Evolutionary conservation across 92 coral and sea anemone genomes (phyloP).

Genomic region (Heteractis magnifica): DNA sequence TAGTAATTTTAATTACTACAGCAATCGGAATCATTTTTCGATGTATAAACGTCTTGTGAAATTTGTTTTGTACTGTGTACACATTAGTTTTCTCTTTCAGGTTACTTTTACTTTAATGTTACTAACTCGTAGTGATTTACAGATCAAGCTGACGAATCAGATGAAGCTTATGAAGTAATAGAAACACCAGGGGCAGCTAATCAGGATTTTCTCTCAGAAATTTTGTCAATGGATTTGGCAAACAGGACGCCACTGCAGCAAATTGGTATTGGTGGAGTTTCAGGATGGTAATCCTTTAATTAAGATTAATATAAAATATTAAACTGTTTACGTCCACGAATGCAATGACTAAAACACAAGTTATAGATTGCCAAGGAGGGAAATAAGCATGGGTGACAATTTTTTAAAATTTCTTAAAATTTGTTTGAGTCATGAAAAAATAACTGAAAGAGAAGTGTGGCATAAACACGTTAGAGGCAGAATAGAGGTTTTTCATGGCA

Average conservation of each 20-base stretch:
- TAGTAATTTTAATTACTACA: background rate
- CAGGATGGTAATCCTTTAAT: slow-evolving; percentile 76
- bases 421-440: no score
- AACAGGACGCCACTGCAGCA: slow-evolving; percentile 84
- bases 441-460: no score
- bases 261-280: slow-evolving; percentile 86
- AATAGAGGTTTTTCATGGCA: no score
- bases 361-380: background rate
- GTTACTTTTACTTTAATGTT: background rate
- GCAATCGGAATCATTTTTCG: background rate
- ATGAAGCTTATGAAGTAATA: slow-evolving; percentile 73
- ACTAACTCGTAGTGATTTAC: background rate
- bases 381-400: background rate
- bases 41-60: background rate
- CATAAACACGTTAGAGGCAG: no score
- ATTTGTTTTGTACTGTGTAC: background rate
- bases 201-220: slow-evolving; percentile 48
- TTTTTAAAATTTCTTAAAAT: background rate
- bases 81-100: background rate
- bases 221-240: slow-evolving; percentile 83
- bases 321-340: background rate
- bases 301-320: no score
- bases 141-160: slow-evolving; percentile 34
- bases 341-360: background rate
- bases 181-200: slow-evolving; percentile 68